Evolutionary conservation across 2,797 vertebrate genomes (phyloP).

Genomic region (Huso huso): DNA sequence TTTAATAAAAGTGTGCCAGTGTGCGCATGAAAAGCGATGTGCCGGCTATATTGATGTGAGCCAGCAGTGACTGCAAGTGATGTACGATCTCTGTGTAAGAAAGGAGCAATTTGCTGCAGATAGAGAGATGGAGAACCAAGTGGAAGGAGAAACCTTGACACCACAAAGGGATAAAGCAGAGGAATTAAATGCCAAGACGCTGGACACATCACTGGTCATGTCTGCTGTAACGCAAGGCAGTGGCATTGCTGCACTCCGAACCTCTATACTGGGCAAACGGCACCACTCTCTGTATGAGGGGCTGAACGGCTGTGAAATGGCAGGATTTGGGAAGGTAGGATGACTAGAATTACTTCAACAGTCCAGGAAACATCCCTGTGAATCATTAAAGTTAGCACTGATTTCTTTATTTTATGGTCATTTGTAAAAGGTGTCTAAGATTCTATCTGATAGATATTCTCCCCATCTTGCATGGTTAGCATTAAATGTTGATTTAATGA

Average conservation of each 20-base stretch:
- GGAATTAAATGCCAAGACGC: slow-evolving; percentile 27
- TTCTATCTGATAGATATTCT: too few relatives aligned
- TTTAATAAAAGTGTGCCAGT: slow-evolving; percentile 3
- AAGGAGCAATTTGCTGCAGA: slow-evolving; percentile 40
- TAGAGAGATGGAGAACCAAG: slow-evolving; percentile 38
- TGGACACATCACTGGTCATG: slow-evolving; percentile 17
- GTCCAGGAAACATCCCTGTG: not conserved
- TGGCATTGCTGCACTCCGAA: slow-evolving; percentile 21
- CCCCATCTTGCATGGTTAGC: too few relatives aligned
- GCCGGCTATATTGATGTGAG: slow-evolving; percentile 29
- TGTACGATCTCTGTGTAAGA: slow-evolving; percentile 60
- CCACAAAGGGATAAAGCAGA: slow-evolving; percentile 29
- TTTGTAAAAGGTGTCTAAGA: not conserved
- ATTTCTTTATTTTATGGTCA: not conserved
- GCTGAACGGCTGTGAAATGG: slow-evolving; percentile 53
- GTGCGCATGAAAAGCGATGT: not conserved
- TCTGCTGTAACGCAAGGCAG: slow-evolving; percentile 19
- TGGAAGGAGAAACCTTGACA: slow-evolving; percentile 30
- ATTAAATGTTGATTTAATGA: too few relatives aligned
- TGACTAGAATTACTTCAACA: not conserved
- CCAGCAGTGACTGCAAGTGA: slow-evolving; percentile 39
- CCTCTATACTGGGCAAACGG: slow-evolving; percentile 51
- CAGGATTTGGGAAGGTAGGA: slow-evolving; percentile 54
- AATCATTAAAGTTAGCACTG: not conserved
- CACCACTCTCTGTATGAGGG: slow-evolving; percentile 62